Percentiles rank a stretch among this genome's conserved stretches.
These are phyloP conservation scores for Ptyas mucosa DNA, from an alignment of 2,113 vertebrate genomes.

Conservation along the genomic window DNA sequence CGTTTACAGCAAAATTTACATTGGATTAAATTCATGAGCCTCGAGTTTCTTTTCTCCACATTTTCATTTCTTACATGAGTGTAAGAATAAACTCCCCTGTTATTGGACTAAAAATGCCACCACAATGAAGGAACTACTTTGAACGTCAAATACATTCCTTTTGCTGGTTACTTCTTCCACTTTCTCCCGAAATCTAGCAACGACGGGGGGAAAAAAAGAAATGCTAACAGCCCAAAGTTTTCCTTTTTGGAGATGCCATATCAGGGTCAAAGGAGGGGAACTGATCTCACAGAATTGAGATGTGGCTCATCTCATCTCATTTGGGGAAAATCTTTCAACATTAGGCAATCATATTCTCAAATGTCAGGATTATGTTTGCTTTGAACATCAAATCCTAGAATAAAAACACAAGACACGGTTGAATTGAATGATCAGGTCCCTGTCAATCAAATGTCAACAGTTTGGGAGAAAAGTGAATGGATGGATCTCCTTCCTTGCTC, in stretches of 20 bases:
- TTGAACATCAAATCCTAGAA: background rate
- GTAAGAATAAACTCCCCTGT: background rate
- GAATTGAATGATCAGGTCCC: background rate
- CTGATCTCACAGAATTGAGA: background rate
- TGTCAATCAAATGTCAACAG: background rate
- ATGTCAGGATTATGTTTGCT: background rate
- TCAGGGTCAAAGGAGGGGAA: background rate
- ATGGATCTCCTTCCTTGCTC: background rate
- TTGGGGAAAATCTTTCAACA: background rate
- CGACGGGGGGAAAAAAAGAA: background rate
- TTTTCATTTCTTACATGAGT: background rate
- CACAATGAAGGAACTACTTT: background rate
- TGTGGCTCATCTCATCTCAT: background rate
- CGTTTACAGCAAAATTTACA: background rate
- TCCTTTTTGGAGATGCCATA: background rate
- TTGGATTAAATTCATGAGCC: background rate
- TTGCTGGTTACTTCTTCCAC: background rate
- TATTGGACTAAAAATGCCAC: background rate
- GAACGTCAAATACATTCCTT: background rate
- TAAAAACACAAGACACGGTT: background rate
- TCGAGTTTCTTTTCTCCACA: background rate
- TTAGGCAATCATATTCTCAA: background rate
- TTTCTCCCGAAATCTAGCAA: background rate
- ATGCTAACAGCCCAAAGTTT: background rate
- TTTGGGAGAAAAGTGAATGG: background rate